Percentiles rank a stretch among this genome's conserved stretches.
These are phyloP conservation scores for Pristis pectinata DNA, from an alignment of 2,797 vertebrate species.

Conservation along the genomic window DNA sequence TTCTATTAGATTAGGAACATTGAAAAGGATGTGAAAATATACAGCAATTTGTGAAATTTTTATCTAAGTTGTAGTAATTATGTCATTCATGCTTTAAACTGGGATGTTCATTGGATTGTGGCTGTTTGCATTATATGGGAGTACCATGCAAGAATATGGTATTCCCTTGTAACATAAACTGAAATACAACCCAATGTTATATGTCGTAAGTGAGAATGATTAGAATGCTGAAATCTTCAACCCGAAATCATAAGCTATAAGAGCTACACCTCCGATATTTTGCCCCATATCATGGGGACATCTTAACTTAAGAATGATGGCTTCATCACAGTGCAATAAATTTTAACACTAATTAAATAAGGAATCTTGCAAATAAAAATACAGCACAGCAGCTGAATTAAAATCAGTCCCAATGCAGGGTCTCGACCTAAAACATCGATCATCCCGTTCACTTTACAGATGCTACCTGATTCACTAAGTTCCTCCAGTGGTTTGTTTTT, in stretches of 20 bases:
- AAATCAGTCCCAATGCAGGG: not conserved
- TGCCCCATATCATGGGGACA: not conserved
- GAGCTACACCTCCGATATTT: not conserved
- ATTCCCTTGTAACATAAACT: not conserved
- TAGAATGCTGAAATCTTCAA: not conserved
- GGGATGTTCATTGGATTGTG: too few relatives aligned
- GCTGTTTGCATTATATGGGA: not conserved
- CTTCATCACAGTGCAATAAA: not conserved
- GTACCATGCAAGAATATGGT: not conserved
- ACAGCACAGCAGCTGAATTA: not conserved
- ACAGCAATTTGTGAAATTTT: not conserved
- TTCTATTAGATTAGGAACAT: not conserved
- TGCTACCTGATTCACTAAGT: too few relatives aligned
- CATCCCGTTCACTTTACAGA: too few relatives aligned
- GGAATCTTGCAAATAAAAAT: not conserved
- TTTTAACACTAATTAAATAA: not conserved
- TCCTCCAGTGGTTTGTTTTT: too few relatives aligned
- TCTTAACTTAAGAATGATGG: not conserved
- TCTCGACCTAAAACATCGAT: too few relatives aligned
- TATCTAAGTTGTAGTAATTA: not conserved
- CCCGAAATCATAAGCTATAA: not conserved
- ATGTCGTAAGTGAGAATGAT: not conserved
- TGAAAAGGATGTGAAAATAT: not conserved
- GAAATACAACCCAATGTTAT: not conserved
- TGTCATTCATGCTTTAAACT: not conserved